A percentile compares a stretch with the other conserved stretches of the same genome.
These are phyloP conservation scores for Trichonephila clavata DNA, from an alignment of 1,140 invertebrate species.

Conservation along the genomic window DNA sequence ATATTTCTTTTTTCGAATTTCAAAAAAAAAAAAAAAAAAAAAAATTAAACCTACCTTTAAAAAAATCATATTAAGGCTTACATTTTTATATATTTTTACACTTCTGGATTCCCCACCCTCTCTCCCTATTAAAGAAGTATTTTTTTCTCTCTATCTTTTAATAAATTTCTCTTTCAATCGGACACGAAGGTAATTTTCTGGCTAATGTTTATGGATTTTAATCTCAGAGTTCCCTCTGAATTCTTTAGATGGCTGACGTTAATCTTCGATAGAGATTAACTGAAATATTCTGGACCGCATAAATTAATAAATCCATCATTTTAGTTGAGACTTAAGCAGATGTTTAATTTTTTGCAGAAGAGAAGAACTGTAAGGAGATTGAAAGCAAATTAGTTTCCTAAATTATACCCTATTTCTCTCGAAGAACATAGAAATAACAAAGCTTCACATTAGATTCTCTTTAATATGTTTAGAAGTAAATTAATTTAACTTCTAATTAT, in stretches of 20 bases:
- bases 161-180: not conserved
- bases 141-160: not conserved
- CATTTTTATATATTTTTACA: not conserved
- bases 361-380: not conserved
- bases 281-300: not conserved
- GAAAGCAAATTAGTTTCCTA: not conserved
- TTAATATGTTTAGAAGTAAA: too few species aligned
- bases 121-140: not conserved
- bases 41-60: not conserved
- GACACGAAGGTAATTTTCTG: not conserved
- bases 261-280: not conserved
- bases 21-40: not conserved
- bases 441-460: too few species aligned
- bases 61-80: not conserved
- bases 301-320: conserved; percentile 19
- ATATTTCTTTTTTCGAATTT: too few species aligned
- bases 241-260: not conserved
- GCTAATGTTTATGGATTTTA: not conserved
- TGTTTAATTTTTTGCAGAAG: not conserved
- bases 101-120: not conserved
- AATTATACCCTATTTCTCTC: too few species aligned
- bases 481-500: too few species aligned
- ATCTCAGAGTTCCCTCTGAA: not conserved
- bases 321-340: not conserved
- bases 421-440: too few species aligned